phyloP scores from a whole-genome alignment of 53 echinoderm and acorn worm species.

The Holothuria scabra region DNA sequence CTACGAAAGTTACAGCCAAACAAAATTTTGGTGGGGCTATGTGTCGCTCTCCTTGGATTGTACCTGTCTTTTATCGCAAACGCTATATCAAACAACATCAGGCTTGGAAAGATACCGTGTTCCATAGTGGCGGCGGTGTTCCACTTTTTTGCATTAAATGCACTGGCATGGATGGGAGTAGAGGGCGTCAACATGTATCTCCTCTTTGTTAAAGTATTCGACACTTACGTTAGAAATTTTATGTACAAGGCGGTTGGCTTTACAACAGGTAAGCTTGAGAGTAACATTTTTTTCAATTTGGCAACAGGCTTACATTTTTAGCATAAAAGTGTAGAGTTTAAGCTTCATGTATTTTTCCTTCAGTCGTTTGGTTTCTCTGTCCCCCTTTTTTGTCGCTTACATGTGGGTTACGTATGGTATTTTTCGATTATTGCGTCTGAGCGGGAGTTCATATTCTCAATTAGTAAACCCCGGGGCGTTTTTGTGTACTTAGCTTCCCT shows the following conservation, averaged over 20 bases:
- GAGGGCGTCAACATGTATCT: conserved; percentile 92
- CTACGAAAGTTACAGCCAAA: conserved; percentile 70
- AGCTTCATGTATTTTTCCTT: too few relatives aligned
- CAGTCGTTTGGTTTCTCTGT: too few relatives aligned
- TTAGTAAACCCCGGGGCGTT: too few relatives aligned
- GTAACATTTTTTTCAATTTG: too few relatives aligned
- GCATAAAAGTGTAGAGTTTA: too few relatives aligned
- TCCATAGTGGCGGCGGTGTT: conserved; percentile 74
- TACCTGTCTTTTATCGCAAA: conserved; percentile 74
- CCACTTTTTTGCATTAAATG: conserved; percentile 87
- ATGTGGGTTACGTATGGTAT: too few relatives aligned
- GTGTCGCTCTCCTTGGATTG: conserved; percentile 73
- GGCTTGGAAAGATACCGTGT: conserved; percentile 61
- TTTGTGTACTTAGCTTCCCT: too few relatives aligned
- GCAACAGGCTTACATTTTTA: too few relatives aligned
- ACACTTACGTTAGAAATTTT: conserved; percentile 72
- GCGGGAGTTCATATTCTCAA: too few relatives aligned
- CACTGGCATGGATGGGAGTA: conserved; percentile 91
- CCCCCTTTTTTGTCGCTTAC: too few relatives aligned
- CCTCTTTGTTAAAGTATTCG: conserved; percentile 77
- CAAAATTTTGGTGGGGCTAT: conserved; percentile 77
- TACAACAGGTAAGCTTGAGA: too few relatives aligned
- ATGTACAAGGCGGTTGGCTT: conserved; percentile 62
- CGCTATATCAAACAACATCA: conserved; percentile 60
- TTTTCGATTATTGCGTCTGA: too few relatives aligned